These are phyloP conservation scores for Cladopsammia gracilis DNA, from an alignment of 64 coral and sea anemone genomes.

Conservation along the genomic window DNA sequence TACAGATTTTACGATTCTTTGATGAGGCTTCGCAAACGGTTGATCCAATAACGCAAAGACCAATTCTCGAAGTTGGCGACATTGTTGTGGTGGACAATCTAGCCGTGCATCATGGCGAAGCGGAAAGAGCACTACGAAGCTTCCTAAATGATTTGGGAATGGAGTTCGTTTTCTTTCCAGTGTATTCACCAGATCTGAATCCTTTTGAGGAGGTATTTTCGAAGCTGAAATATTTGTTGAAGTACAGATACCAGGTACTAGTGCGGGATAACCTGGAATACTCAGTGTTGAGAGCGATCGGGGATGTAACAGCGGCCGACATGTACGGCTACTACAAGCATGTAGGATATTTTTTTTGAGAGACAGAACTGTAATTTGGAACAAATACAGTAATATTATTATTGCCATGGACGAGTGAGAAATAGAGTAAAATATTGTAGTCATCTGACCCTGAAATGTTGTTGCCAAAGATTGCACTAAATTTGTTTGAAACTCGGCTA, in stretches of 20 bases:
- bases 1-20: conserved; percentile 73
- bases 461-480: too few relatives aligned
- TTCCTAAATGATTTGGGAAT: conserved; percentile 47
- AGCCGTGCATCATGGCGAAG: conserved; percentile 46
- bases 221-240: conserved; percentile 67
- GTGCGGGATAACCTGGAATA: conserved; percentile 56
- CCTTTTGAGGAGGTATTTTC: conserved; percentile 75
- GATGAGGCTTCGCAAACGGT: conserved; percentile 60
- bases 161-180: conserved; percentile 20
- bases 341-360: conserved; percentile 7
- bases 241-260: conserved; percentile 40
- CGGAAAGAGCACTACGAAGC: conserved; percentile 31
- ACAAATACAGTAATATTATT: too few relatives aligned
- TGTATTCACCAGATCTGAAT: conserved; percentile 67
- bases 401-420: too few relatives aligned
- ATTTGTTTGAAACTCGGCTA: too few relatives aligned
- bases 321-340: conserved; percentile 59
- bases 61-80: conserved; percentile 68
- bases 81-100: conserved; percentile 71
- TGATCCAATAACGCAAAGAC: conserved; percentile 41
- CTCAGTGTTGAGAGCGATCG: conserved; percentile 18
- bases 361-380: too few relatives aligned
- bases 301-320: conserved; percentile 22
- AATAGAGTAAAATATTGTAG: too few relatives aligned
- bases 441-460: too few relatives aligned